Conservation (phyloP, 2,888 invertebrate genomes). For the Cephonodes hylas region DNA sequence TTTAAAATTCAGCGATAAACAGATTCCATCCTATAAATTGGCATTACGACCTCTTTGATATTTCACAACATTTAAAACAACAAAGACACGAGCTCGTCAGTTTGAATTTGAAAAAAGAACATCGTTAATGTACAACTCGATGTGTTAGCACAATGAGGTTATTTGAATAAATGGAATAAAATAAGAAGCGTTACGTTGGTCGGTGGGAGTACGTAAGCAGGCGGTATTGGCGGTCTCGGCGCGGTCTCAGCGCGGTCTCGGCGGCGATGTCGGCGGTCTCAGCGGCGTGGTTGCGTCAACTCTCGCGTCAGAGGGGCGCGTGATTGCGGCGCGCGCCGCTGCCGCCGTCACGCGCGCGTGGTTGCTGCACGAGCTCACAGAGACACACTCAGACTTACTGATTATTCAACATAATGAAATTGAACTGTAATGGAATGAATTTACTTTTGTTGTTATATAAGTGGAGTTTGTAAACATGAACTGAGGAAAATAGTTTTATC, state of each 20-base stretch:
- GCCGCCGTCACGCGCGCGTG: conserved; percentile 73
- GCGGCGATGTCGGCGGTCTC: conserved; percentile 31
- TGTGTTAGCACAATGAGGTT: conserved; percentile 8
- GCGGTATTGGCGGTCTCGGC: neutral
- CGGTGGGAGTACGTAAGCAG: conserved; percentile 18
- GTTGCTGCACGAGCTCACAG: conserved; percentile 65
- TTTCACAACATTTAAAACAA: neutral
- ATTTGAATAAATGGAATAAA: conserved; percentile 29
- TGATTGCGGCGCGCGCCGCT: conserved; percentile 72
- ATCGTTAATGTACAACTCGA: neutral
- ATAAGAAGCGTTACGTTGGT: conserved; percentile 26
- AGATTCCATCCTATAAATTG: neutral
- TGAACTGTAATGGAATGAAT: too few relatives aligned
- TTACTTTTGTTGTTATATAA: too few relatives aligned
- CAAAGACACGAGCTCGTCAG: neutral
- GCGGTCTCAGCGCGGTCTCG: conserved; percentile 23
- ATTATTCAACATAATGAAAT: too few relatives aligned
- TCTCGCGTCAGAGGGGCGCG: conserved; percentile 64
- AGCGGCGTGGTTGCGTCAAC: conserved; percentile 57
- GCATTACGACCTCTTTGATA: neutral
- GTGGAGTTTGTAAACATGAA: too few relatives aligned
- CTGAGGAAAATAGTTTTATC: too few relatives aligned
- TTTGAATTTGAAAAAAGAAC: neutral
- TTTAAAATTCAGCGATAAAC: neutral
- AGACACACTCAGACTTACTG: conserved; percentile 40